Percentiles rank a stretch among this genome's conserved stretches.
These are phyloP conservation scores for Orchesella cincta DNA, from an alignment of 1,140 invertebrate genomes.

Conservation along the genomic window DNA sequence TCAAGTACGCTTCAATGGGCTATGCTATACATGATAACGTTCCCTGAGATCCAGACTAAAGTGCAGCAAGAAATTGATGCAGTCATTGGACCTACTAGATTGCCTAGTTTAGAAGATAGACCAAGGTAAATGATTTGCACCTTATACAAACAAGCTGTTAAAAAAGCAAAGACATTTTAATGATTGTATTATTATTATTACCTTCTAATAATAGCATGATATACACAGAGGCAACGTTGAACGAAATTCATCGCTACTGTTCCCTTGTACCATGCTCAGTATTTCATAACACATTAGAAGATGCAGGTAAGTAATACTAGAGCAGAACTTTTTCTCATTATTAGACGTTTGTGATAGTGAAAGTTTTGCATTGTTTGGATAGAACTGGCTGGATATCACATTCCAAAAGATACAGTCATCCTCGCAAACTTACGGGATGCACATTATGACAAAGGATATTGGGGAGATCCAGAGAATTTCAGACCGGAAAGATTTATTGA, in stretches of 20 bases:
- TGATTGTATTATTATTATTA: no score
- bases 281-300: constrained; percentile 40
- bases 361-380: not conserved
- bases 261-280: constrained; percentile 47
- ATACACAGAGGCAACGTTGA: constrained; percentile 48
- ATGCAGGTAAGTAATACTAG: constrained; percentile 44
- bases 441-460: constrained; percentile 54
- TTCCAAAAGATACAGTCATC: constrained; percentile 48
- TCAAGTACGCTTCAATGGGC: constrained; percentile 60
- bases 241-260: constrained; percentile 49
- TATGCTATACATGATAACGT: constrained; percentile 58
- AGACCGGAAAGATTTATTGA: constrained; percentile 54
- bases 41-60: constrained; percentile 57
- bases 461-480: constrained; percentile 56
- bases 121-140: constrained; percentile 43
- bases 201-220: constrained; percentile 36
- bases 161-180: not conserved
- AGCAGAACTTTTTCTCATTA: no score
- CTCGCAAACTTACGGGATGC: constrained; percentile 50
- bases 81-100: constrained; percentile 56
- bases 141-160: no score
- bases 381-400: constrained; percentile 47
- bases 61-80: constrained; percentile 60
- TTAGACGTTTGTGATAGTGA: no score
- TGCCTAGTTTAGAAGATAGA: constrained; percentile 57